Evolutionary conservation across 2,797 vertebrate genomes (phyloP), one percentile per base, ranked within the genome.

Genomic region (Catharus ustulatus): DNA sequence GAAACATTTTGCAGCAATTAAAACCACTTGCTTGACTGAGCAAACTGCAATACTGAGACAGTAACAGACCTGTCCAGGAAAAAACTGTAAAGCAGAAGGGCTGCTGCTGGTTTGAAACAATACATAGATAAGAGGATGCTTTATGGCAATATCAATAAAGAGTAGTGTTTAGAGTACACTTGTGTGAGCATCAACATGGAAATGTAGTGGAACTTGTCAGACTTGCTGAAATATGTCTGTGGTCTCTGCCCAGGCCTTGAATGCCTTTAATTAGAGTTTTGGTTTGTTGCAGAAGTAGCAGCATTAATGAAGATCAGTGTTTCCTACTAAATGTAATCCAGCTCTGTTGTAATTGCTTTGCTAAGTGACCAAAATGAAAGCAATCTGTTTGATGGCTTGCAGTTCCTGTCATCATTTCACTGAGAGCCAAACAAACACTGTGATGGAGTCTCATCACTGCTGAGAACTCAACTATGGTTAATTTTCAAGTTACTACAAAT

Each of bases 351-450:
- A 73, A 88, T 91, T 77, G 71, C 86, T 86, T 54, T 93, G 79
- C 52, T 79, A 30, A 96, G 80, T 91, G 74, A 84, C 83, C 77
- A 51, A 74, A 94, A 90, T 87, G 66, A 82, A 91, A 82, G 74
- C 93, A 82, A 5, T 84, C 69, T 84, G 57, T 64, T 84, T 80
- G 90, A 87, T 87, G 94, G 32, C 64, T 86, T 89, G 71, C 59
- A 68, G 85, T 87, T 88, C 32, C 42, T 95, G 85, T 89, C 83
- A 48, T 76, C 5, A 0, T 88, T 84, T 74, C 46, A 14, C 18
- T 77, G 89, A 73, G 55, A n/a, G 52, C 74, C 80, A 90, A 58
- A 71, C 72, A 92, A 81, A 51, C 36, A 16, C 38, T 48, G 18
- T 51, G 42, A 74, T 58, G 21, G 29, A 46, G 82, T 64, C 71